Conservation (phyloP, 2,113 vertebrate species). For the Hippocampus mohnikei region DNA sequence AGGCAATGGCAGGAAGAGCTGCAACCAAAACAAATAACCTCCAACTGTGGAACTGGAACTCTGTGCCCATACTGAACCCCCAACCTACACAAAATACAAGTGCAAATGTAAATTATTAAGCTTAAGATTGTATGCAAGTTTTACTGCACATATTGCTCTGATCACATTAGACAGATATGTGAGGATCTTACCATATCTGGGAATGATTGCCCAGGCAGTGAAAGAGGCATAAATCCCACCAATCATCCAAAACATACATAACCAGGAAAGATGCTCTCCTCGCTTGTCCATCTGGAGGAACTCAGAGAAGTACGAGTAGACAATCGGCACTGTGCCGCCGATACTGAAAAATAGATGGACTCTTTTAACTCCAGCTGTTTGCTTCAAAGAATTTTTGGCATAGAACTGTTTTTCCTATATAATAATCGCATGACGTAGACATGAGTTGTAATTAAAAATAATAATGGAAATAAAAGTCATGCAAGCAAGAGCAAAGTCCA, state of each 20-base stretch:
- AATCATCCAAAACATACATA: slow-evolving; percentile 82
- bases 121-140: not conserved
- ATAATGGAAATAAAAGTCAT: not conserved
- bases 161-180: not conserved
- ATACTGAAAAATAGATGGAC: slow-evolving; percentile 69
- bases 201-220: slow-evolving; percentile 95
- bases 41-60: slow-evolving; percentile 96
- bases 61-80: slow-evolving; percentile 95
- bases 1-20: slow-evolving; percentile 81
- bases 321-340: slow-evolving; percentile 88
- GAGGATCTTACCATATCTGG: slow-evolving; percentile 83
- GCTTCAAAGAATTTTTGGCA: not conserved
- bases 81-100: slow-evolving; percentile 75
- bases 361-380: not conserved
- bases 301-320: slow-evolving; percentile 95
- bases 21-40: slow-evolving; percentile 89
- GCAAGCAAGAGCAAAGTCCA: not conserved
- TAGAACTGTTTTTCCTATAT: not conserved
- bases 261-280: slow-evolving; percentile 94
- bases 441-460: not conserved
- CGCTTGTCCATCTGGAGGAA: slow-evolving; percentile 92
- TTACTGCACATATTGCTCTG: not conserved
- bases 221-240: slow-evolving; percentile 91
- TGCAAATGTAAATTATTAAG: not conserved
- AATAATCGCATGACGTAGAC: not conserved